Percentiles rank a stretch among this genome's conserved stretches.
phyloP scores from a whole-genome alignment of 2,113 vertebrate genomes.

The Albula glossodonta region DNA sequence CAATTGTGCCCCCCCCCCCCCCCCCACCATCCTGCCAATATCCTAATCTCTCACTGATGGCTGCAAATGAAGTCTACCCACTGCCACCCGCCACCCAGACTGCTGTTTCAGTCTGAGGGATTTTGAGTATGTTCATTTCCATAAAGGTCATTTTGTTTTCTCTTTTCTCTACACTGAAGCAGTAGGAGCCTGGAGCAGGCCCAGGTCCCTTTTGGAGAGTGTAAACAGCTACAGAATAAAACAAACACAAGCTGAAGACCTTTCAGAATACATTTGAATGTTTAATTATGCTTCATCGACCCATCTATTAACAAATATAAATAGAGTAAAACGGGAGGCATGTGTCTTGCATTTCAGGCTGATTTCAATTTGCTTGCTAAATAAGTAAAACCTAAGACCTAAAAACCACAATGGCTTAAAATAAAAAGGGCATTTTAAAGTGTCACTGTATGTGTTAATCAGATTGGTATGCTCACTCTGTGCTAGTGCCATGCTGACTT shows the following conservation, averaged over 20 bases:
- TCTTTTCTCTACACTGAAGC: background rate
- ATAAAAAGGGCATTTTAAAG: no score
- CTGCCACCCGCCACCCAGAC: background rate
- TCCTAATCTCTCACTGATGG: background rate
- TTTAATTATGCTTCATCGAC: background rate
- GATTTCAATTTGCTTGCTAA: background rate
- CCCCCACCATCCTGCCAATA: conserved; percentile 18
- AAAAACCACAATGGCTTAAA: no score
- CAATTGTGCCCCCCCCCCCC: background rate
- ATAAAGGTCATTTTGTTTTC: conserved; percentile 2
- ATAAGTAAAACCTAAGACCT: background rate
- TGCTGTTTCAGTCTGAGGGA: background rate
- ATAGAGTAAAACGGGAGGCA: background rate
- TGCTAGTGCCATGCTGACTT: no score
- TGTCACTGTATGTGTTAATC: no score
- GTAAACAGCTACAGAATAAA: background rate
- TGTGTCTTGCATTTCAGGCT: background rate
- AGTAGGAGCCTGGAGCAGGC: background rate
- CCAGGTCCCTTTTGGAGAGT: background rate
- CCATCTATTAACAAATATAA: background rate
- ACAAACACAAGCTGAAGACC: background rate
- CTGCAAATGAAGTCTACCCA: background rate
- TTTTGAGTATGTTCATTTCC: background rate
- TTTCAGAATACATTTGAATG: background rate
- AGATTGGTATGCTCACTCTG: no score